Evolutionary conservation across 2,888 invertebrate species (phyloP), one percentile per base, ranked within the genome.

Genomic region (Parnassius smintheus): DNA sequence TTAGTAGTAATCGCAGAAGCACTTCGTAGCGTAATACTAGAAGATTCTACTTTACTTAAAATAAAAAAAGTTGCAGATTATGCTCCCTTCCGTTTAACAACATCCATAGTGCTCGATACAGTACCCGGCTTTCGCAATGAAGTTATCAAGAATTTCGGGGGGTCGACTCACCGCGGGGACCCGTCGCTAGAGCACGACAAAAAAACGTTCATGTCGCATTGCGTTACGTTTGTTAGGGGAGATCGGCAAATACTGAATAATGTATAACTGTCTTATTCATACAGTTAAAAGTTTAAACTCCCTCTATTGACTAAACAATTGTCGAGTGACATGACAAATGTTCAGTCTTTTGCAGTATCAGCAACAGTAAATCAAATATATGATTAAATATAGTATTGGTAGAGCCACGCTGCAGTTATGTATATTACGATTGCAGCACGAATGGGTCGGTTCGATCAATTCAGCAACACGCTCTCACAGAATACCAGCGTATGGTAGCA

Each of bases 201-300:
- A 90, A 90, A 90, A 87, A 76, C 78, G 78, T 79, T 82, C 85
- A 81, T 80, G 80, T 77, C 71, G 70, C 72, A 69, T 67, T 81
- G 82, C 81, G 75, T 80, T 80, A 80, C 77, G 72, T 76, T 76
- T 75, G 75, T 70, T 72, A 77, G 82, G 86, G 85, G 85, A 71
- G 74, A 65, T 74, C 73, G 64, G 77, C 78, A 80, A 83, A 86
- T 82, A 85, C 83, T 86, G 84, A 88, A 89, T 88, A 87, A 88
- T 86, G 81, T 77, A 82, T 77, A 78, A 78, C 77, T 79, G 78
- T 79, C 81, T 79, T 81, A 82, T 83, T 83, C 83, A 80, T 80
- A 80, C 80, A 81, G 85, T 85, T 83, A 81, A 86, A 87, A 86
- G 79, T 86, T 86, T 88, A 84, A 87, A 88, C 81, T 78, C 85